Conservation (phyloP, 2,113 vertebrate genomes). For the Cyprinus carpio region DNA sequence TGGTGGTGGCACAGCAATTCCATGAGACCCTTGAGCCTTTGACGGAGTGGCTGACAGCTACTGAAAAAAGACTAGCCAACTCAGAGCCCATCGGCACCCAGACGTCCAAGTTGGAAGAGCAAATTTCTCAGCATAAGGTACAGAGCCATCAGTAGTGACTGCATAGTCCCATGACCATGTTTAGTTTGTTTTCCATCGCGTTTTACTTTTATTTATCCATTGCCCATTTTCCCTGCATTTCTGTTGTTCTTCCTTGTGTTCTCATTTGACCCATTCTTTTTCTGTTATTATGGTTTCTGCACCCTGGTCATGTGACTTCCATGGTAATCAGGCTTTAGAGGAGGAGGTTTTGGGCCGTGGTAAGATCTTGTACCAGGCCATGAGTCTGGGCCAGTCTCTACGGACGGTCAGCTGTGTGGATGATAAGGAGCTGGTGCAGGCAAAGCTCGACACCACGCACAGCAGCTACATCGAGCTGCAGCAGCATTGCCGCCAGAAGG, state of each 20-base stretch:
- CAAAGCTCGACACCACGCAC: constrained; percentile 87
- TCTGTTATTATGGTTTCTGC: constrained; percentile 49
- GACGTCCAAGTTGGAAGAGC: constrained; percentile 86
- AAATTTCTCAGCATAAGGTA: constrained; percentile 93
- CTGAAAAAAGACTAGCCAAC: constrained; percentile 88
- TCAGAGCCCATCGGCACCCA: constrained; percentile 92
- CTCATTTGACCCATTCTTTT: constrained; percentile 60
- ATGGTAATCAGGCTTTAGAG: constrained; percentile 83
- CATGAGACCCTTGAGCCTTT: constrained; percentile 91
- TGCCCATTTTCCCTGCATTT: constrained; percentile 25
- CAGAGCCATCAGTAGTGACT: neutral
- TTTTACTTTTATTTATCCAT: neutral
- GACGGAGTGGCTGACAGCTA: constrained; percentile 84
- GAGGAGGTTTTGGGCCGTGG: constrained; percentile 88
- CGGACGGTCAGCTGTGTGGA: constrained; percentile 90
- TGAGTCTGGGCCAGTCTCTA: constrained; percentile 91
- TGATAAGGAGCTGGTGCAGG: constrained; percentile 93
- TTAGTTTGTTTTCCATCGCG: neutral
- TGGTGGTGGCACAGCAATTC: constrained; percentile 91
- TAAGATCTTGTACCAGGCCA: constrained; percentile 88
- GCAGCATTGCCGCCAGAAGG: constrained; percentile 86
- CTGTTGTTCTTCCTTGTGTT: constrained; percentile 9
- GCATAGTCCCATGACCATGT: neutral
- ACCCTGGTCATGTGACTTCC: constrained; percentile 51
- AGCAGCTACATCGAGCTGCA: constrained; percentile 89